These are phyloP conservation scores for Caenorhabditis angaria DNA, from an alignment of 2,888 invertebrate species.

Conservation along the genomic window DNA sequence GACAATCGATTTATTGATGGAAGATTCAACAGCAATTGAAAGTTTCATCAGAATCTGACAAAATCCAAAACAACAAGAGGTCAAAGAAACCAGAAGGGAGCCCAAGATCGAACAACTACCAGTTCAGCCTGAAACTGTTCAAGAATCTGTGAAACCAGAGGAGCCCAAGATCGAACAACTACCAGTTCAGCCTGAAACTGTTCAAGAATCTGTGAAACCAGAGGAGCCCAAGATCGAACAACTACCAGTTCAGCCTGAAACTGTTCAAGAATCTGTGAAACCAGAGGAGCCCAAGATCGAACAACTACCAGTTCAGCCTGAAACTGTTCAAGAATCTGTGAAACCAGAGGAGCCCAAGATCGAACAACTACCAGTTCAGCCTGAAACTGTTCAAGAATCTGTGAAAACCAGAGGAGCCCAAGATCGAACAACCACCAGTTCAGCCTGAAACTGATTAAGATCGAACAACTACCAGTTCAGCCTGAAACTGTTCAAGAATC, in stretches of 20 bases:
- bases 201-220: conserved; percentile 16
- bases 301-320: conserved; percentile 16
- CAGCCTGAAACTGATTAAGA: conserved; percentile 3
- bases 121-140: conserved; percentile 5
- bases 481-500: conserved; percentile 10
- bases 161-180: conserved; percentile 3
- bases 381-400: conserved; percentile 18
- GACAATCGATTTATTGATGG: not conserved
- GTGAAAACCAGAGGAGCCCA: conserved; percentile 18
- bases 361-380: conserved; percentile 17
- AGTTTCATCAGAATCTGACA: conserved; percentile 4
- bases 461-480: conserved; percentile 17
- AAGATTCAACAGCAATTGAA: conserved; percentile 9
- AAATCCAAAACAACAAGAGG: too few relatives aligned
- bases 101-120: conserved; percentile 12
- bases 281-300: conserved; percentile 22
- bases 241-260: conserved; percentile 11
- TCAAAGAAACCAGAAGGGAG: not conserved
- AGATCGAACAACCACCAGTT: too few relatives aligned
- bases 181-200: not conserved
- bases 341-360: conserved; percentile 19
- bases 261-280: conserved; percentile 14
- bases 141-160: conserved; percentile 16
- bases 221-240: not conserved
- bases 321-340: conserved; percentile 7